These are phyloP conservation scores for Holothuria leucospilota DNA, from an alignment of 53 echinoderm and acorn worm species.

Conservation along the genomic window DNA sequence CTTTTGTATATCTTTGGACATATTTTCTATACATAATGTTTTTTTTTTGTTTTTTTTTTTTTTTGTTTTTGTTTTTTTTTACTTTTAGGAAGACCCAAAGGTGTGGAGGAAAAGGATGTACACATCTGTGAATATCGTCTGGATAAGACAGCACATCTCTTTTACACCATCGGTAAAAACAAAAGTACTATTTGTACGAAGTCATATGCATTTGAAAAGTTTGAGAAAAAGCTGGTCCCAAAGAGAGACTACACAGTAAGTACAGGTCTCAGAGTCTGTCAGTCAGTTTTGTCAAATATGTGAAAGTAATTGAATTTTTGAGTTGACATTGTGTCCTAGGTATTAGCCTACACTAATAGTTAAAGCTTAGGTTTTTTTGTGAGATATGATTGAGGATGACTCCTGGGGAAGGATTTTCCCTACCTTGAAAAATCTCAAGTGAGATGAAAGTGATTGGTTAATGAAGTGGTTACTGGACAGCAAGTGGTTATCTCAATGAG, in stretches of 20 bases:
- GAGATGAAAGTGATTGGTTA: too few species aligned
- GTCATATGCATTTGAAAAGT: conserved; percentile 94
- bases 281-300: not conserved
- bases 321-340: not conserved
- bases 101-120: conserved; percentile 81
- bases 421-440: too few species aligned
- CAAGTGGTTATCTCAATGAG: too few species aligned
- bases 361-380: not conserved
- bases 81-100: conserved; percentile 83
- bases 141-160: conserved; percentile 97
- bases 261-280: not conserved
- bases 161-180: conserved; percentile 89
- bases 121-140: conserved; percentile 97
- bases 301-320: not conserved
- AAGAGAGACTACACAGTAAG: conserved; percentile 98
- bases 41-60: not conserved
- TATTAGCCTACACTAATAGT: not conserved
- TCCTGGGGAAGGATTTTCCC: too few species aligned
- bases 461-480: too few species aligned
- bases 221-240: conserved; percentile 92
- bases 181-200: conserved; percentile 89
- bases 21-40: too few species aligned
- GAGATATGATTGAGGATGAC: too few species aligned
- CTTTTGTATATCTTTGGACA: too few species aligned
- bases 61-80: not conserved